Percentiles rank a stretch among this genome's conserved stretches.
phyloP scores from a whole-genome alignment of 2,888 invertebrate genomes.

The Dendrolimus houi region DNA sequence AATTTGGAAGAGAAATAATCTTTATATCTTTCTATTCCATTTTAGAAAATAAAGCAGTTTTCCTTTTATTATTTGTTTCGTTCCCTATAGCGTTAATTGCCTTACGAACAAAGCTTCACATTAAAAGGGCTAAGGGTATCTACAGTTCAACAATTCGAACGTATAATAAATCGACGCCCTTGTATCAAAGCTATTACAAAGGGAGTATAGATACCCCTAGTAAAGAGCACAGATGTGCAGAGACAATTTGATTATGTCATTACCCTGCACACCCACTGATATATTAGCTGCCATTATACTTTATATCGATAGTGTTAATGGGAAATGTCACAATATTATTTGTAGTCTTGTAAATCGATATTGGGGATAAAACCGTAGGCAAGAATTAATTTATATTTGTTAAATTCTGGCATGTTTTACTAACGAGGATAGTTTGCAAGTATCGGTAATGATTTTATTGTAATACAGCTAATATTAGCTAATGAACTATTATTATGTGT shows the following conservation, averaged over 20 bases:
- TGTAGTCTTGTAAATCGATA: conserved; percentile 1
- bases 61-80: no score
- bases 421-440: no score
- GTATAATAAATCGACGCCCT: conserved; percentile 61
- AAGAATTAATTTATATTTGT: no score
- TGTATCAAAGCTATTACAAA: conserved; percentile 51
- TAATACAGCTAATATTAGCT: no score
- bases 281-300: conserved; percentile 25
- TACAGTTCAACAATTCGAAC: conserved; percentile 54
- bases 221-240: conserved; percentile 38
- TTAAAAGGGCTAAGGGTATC: conserved; percentile 25
- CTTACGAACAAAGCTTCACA: not conserved
- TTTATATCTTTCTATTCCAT: no score
- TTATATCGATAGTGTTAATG: conserved; percentile 33
- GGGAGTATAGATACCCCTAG: conserved; percentile 20
- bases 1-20: no score
- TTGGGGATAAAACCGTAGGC: no score
- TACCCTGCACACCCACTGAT: conserved; percentile 25
- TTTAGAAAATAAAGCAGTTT: no score
- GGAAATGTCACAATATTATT: conserved; percentile 37
- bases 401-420: no score
- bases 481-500: no score
- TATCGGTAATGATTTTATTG: no score
- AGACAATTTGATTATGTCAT: conserved; percentile 59
- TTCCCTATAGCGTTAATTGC: not conserved